A percentile compares a stretch with the other conserved stretches of the same genome.
Conservation (phyloP, 2,797 vertebrate genomes). For the Streptopelia turtur region DNA sequence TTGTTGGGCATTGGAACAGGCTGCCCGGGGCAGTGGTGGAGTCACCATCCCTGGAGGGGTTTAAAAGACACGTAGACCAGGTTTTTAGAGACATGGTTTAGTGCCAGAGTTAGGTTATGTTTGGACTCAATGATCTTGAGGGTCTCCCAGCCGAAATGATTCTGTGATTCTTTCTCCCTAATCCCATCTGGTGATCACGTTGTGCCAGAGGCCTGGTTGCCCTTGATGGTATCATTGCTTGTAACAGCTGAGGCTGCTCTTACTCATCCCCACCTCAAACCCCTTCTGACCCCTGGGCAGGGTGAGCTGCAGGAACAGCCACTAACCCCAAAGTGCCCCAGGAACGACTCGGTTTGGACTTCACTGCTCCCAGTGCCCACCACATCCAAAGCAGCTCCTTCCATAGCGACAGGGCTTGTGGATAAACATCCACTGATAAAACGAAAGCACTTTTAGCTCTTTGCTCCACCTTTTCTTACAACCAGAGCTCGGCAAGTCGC, state of each 20-base stretch:
- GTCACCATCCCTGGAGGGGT: too few species aligned
- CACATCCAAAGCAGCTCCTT: not conserved
- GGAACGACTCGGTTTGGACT: not conserved
- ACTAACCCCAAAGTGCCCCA: not conserved
- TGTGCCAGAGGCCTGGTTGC: not conserved
- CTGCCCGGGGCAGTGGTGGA: too few species aligned
- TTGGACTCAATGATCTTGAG: too few species aligned
- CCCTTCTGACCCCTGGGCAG: not conserved
- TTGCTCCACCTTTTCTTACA: not conserved
- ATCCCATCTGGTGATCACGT: not conserved
- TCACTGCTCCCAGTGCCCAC: not conserved
- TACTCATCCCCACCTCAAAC: not conserved
- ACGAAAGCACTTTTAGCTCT: not conserved
- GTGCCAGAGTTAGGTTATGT: too few species aligned
- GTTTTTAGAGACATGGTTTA: too few species aligned
- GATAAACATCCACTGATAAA: not conserved
- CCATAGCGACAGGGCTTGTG: not conserved
- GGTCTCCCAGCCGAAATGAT: too few species aligned
- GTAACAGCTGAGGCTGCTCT: not conserved
- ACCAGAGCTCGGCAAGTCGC: accelerated
- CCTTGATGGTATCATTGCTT: not conserved
- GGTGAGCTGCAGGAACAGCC: not conserved
- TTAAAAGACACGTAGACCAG: too few species aligned
- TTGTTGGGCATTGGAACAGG: too few species aligned
- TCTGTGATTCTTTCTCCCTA: not conserved